Conservation (phyloP, 2,888 invertebrate species). For the Melanchra persicariae region DNA sequence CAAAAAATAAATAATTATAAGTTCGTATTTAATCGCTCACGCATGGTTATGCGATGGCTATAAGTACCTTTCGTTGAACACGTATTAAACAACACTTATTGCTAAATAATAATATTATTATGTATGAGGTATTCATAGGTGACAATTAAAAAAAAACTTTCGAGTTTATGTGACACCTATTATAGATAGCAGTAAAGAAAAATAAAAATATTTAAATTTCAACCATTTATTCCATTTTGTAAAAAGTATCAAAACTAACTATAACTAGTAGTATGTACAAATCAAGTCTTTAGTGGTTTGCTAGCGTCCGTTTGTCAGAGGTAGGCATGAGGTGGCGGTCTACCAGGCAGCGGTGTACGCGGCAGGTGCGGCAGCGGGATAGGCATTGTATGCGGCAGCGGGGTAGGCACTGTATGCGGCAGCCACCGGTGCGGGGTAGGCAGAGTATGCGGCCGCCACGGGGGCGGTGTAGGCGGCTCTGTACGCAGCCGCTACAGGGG, state of each 20-base stretch:
- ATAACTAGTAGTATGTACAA: slow-evolving; percentile 80
- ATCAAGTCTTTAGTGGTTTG: slow-evolving; percentile 89
- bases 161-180: no score
- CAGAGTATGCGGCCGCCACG: slow-evolving; percentile 58
- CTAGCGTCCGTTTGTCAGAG: slow-evolving; percentile 54
- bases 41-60: no score
- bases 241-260: slow-evolving; percentile 74
- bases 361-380: neutral
- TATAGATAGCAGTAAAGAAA: neutral
- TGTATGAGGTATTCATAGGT: no score
- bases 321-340: slow-evolving; percentile 1
- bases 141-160: no score
- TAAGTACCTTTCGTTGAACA: no score
- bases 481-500: slow-evolving; percentile 63
- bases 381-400: slow-evolving; percentile 58
- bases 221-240: slow-evolving; percentile 66
- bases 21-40: no score
- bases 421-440: slow-evolving; percentile 64
- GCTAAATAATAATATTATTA: no score
- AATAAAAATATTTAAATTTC: slow-evolving; percentile 19
- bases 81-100: no score
- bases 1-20: no score
- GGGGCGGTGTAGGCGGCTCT: slow-evolving; percentile 61
- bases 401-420: slow-evolving; percentile 54
- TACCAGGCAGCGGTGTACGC: slow-evolving; percentile 58